Base-by-base conservation (phyloP, 2,113 vertebrate species). In the Chlamydotis undulata region DNA sequence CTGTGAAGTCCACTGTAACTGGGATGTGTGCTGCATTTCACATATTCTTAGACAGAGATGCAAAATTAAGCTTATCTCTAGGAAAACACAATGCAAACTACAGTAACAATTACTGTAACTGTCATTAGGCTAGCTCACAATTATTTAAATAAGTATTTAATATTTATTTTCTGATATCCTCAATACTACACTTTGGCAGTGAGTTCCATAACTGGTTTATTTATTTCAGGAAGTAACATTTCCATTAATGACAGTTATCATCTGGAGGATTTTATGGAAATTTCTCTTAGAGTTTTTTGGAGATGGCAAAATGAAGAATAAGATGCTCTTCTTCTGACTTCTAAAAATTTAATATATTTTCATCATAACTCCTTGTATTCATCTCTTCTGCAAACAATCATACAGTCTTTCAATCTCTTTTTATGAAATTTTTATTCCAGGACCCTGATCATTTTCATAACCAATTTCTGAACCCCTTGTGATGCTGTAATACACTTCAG, bases 351-450 rank as follows among this genome's bases (percentile, higher is more conserved):
- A 82, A 93, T 95, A 77, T 92, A 65, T 86, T 91, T 94, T 94
- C 80, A 50, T 75, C 43, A 37, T 29, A 81, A 52, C 43, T 71
- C 53, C 33, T 82, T 74, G 45, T 57, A 68, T 86, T 71, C 69
- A 68, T 75, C 43, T 75, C 33, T 83, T 81, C 57, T 95, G 49
- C 91, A 96, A 96, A 95, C 45, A 89, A 28, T 53, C 69, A 43
- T 18, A 21, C 39, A 87, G 83, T 89, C 92, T 95, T 83, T 90
- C 85, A 68, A 80, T 96, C 92, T 92, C 68, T 61, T 90, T 67
- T 92, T 80, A 95, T 93, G 95, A 95, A 86, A 57, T 71, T 91
- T 87, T 95, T 85, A 75, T 81, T 93, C 64, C 61, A 79, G 73
- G 39, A 10, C 21, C 17, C 19, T 45, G 57, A 71, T 67, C 18